Conservation (phyloP, 2,797 vertebrate species). For the Nyctalus aviator region DNA sequence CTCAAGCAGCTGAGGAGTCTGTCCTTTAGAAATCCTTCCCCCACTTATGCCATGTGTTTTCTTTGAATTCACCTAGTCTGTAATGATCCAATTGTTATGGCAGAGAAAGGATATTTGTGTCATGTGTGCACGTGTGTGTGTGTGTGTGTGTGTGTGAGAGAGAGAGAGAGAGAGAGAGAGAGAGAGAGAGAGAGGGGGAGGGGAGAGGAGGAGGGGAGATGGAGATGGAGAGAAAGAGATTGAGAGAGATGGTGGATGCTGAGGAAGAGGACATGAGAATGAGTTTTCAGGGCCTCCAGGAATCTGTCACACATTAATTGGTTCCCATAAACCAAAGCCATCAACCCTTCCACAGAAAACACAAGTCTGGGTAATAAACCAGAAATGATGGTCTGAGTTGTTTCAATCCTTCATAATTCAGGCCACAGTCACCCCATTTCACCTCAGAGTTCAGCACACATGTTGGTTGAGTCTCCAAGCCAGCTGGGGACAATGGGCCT, state of each 20-base stretch:
- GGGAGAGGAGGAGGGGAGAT: no score
- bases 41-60: neutral
- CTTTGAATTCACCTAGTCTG: neutral
- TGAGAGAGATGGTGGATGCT: neutral
- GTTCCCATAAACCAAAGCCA: conserved; percentile 70
- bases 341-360: conserved; percentile 67
- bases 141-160: neutral
- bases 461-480: neutral
- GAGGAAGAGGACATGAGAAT: neutral
- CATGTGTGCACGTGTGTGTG: neutral
- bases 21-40: neutral
- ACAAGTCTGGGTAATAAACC: conserved; percentile 53
- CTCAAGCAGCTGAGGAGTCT: neutral
- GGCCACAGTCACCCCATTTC: conserved; percentile 32
- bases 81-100: neutral
- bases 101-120: neutral
- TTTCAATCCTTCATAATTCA: conserved; percentile 73
- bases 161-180: no score
- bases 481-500: neutral
- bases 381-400: conserved; percentile 58
- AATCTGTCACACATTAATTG: conserved; percentile 61
- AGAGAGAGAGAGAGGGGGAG: neutral
- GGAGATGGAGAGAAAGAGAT: no score
- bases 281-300: conserved; percentile 36
- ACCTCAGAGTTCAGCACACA: conserved; percentile 41